Conservation (phyloP, 2,888 invertebrate genomes). For the Torymus tubicola region DNA sequence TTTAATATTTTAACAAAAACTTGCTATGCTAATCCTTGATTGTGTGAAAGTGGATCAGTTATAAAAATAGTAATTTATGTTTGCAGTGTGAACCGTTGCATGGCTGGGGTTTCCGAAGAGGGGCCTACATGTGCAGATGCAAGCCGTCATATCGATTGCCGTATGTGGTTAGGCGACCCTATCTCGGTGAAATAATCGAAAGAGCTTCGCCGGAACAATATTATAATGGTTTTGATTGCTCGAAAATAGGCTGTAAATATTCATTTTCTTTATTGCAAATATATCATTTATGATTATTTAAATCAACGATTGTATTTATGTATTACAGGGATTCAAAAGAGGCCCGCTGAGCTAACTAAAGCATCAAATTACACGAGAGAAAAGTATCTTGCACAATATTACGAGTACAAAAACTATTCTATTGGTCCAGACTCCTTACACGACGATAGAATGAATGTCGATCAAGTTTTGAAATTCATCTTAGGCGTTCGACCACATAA, state of each 20-base stretch:
- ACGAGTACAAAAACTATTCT: conserved; percentile 85
- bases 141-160: conserved; percentile 92
- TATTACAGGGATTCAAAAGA: conserved; percentile 88
- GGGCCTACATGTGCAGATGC: conserved; percentile 96
- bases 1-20: no score
- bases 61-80: conserved; percentile 52
- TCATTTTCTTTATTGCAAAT: conserved; percentile 1
- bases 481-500: conserved; percentile 82
- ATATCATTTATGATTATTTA: conserved; percentile 13
- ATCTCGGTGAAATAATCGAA: conserved; percentile 95
- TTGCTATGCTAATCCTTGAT: no score
- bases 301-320: conserved; percentile 26
- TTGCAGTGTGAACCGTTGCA: conserved; percentile 94
- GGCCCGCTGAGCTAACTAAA: conserved; percentile 89
- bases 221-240: conserved; percentile 94
- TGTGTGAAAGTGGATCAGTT: no score
- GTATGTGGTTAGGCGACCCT: conserved; percentile 90
- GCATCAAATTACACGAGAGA: conserved; percentile 84
- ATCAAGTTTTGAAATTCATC: conserved; percentile 87
- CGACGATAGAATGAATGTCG: conserved; percentile 84
- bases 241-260: conserved; percentile 91
- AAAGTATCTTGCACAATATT: conserved; percentile 84
- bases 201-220: conserved; percentile 94
- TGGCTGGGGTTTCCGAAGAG: conserved; percentile 96
- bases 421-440: conserved; percentile 83